Conservation (phyloP, 2,797 vertebrate genomes). For the Acrocephalus scirpaceus region DNA sequence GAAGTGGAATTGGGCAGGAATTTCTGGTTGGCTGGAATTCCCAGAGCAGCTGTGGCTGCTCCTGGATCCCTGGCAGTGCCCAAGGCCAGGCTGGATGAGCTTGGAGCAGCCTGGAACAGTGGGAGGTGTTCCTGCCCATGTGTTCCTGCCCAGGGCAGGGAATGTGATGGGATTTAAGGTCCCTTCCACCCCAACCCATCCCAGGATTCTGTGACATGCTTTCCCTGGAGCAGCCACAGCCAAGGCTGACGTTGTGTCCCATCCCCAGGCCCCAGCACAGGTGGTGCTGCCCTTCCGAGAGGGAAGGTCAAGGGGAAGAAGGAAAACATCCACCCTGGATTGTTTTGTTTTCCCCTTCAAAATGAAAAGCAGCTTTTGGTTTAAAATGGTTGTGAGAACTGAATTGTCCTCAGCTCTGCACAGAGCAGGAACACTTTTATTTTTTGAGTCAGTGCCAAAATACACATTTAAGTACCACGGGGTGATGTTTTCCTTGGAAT, state of each 20-base stretch:
- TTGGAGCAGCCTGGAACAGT: neutral
- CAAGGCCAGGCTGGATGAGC: neutral
- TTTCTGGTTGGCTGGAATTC: rapidly evolving
- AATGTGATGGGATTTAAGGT: rapidly evolving
- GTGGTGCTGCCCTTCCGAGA: neutral
- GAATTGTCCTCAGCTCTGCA: neutral
- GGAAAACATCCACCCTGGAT: neutral
- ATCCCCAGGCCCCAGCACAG: neutral
- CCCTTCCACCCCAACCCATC: rapidly evolving
- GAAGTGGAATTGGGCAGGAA: neutral
- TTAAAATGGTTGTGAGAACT: neutral
- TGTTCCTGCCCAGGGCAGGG: neutral
- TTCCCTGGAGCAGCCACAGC: neutral
- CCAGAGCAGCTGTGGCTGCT: neutral
- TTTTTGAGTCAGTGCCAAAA: neutral
- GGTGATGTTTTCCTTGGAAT: neutral
- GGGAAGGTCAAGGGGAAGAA: neutral
- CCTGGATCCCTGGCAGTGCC: neutral
- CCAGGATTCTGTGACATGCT: rapidly evolving
- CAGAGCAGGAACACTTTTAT: neutral
- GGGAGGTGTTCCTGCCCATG: neutral
- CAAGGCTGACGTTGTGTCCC: rapidly evolving
- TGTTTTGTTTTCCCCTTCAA: neutral
- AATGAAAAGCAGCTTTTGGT: neutral
- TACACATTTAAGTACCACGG: rapidly evolving